Percentiles rank a stretch among this genome's conserved stretches.
Conservation (phyloP, 2,888 invertebrate genomes). For the Pristionchus mayeri region DNA sequence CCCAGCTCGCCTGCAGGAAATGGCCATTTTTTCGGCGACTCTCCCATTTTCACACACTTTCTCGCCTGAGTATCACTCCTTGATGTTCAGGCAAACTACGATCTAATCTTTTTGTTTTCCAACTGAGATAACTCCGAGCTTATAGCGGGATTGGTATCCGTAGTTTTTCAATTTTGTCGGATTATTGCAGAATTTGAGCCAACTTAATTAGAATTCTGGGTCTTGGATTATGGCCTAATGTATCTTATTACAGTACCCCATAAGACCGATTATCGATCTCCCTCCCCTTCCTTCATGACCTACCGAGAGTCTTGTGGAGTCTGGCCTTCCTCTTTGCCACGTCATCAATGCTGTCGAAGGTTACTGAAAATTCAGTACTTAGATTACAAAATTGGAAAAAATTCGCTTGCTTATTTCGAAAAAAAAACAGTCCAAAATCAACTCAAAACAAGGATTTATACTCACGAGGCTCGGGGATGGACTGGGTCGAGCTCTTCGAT, state of each 20-base stretch:
- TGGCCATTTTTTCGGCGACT: background rate
- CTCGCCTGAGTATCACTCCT: too few relatives aligned
- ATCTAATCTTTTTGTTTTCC: too few relatives aligned
- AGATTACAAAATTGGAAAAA: too few relatives aligned
- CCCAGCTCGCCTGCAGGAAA: conserved; percentile 30
- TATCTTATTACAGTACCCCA: too few relatives aligned
- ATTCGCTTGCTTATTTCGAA: too few relatives aligned
- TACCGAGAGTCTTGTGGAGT: conserved; percentile 44
- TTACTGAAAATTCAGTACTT: conserved; percentile 1
- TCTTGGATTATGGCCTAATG: too few relatives aligned
- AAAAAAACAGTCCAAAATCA: background rate
- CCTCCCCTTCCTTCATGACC: background rate
- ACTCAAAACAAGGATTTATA: background rate
- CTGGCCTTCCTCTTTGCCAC: conserved; percentile 46
- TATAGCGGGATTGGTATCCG: too few relatives aligned
- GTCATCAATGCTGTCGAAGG: conserved; percentile 47
- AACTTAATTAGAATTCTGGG: too few relatives aligned
- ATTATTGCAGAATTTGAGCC: too few relatives aligned
- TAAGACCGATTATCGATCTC: background rate
- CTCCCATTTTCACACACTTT: background rate
- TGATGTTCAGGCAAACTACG: too few relatives aligned
- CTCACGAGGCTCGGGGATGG: conserved; percentile 46
- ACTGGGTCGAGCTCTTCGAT: conserved; percentile 46
- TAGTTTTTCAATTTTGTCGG: too few relatives aligned
- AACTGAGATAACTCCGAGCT: too few relatives aligned